Evolutionary conservation across 1,140 invertebrate genomes (phyloP), one percentile per base, ranked within the genome.

Genomic region (Drosophila punjabiensis): DNA sequence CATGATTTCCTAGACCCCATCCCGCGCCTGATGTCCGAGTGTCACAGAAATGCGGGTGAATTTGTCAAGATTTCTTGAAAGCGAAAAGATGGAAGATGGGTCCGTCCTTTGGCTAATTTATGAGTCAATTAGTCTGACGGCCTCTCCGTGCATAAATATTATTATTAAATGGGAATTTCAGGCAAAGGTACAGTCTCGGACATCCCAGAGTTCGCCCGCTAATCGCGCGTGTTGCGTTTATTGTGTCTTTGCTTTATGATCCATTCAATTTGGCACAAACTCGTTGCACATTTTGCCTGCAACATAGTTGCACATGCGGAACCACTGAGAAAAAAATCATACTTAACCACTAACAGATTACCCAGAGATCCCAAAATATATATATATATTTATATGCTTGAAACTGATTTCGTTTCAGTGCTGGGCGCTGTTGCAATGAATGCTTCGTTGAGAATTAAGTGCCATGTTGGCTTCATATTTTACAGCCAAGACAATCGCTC

Each of bases 11-110:
- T 32, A 74, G 71, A 45, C 50, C 33, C 68, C 62, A 45, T 47
- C 33, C 68, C 62, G 24, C 70, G 55, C 67, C 65, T 76, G 83
- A 86, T 87, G 83, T 86, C 76, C 70, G 79, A 91, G 71, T 91
- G 87, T 91, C 87, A 90, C 55, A 78, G 87, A 86, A 80, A 90
- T 91, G 86, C 82, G 82, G 86, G 87, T 74, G 71, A 91, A 90
- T 89, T 90, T 83, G 82, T 90, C 79, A 75, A 81, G 75, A 86
- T 86, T 80, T 78, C 50, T 41, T 53, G 32, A 69, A 55, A 71
- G 59, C 24, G 41, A 55, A 61, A 59, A 48, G 48, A 39, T 41
- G 55, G 45, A 35, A 55, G 55, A 55, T 58, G 33, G 53, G 32
- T 24, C 50, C 30, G 56, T 52, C 53, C 71, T 70, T 64, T 71